phyloP scores from a whole-genome alignment of 2,888 invertebrate genomes.

The Spisula subtruncata region DNA sequence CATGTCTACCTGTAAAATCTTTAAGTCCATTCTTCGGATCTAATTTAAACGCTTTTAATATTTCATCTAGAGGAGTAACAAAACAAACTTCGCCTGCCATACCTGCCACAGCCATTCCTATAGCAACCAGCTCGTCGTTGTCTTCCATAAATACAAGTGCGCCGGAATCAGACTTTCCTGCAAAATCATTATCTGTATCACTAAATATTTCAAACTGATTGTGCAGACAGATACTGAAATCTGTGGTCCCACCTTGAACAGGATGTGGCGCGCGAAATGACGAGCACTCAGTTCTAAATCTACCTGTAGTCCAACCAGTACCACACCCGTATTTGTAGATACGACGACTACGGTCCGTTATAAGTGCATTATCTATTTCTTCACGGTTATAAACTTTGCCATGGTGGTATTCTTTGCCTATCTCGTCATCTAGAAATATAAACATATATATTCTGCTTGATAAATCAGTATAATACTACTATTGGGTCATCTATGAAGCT shows the following conservation, averaged over 20 bases:
- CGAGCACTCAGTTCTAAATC: neutral
- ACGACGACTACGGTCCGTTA: neutral
- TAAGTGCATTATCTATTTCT: neutral
- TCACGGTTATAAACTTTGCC: neutral
- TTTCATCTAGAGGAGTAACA: slow-evolving; percentile 11
- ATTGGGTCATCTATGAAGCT: too few species aligned
- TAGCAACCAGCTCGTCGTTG: neutral
- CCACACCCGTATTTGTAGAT: slow-evolving; percentile 6
- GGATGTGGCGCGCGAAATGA: neutral
- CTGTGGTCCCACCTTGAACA: neutral
- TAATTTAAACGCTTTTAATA: neutral
- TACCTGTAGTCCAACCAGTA: slow-evolving; percentile 3
- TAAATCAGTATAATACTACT: too few species aligned
- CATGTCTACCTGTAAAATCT: neutral
- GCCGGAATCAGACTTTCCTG: neutral
- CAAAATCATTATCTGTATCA: neutral
- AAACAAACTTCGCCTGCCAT: neutral
- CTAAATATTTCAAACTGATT: neutral
- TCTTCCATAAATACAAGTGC: slow-evolving; percentile 9
- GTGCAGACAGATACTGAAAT: neutral
- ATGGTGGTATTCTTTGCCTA: neutral
- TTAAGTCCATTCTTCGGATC: neutral
- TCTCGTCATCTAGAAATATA: neutral
- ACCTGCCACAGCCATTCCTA: neutral
- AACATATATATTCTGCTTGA: too few species aligned